phyloP scores from a whole-genome alignment of 2,797 vertebrate species.

The Notamacropus eugenii region DNA sequence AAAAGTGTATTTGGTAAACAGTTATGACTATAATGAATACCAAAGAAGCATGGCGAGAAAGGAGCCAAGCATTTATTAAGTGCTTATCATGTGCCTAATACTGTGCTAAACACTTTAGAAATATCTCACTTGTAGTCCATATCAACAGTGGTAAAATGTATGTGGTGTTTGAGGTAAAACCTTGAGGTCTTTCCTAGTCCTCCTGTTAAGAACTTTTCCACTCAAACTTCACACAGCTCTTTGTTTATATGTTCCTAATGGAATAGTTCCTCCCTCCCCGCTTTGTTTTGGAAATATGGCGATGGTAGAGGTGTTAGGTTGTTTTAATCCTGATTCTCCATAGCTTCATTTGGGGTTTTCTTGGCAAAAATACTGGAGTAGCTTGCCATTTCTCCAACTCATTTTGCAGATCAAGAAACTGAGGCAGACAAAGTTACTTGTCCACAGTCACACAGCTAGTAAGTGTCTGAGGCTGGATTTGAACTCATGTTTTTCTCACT shows the following conservation, averaged over 20 bases:
- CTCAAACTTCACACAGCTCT: background rate
- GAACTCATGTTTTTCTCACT: background rate
- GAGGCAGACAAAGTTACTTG: background rate
- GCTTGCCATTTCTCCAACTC: background rate
- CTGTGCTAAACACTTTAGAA: background rate
- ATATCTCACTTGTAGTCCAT: background rate
- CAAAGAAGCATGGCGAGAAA: background rate
- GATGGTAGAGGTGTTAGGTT: background rate
- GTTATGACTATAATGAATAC: background rate
- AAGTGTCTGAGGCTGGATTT: background rate
- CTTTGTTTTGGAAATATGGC: background rate
- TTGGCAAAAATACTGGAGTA: background rate
- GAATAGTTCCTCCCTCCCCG: background rate
- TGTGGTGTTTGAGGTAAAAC: background rate
- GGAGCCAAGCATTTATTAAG: background rate
- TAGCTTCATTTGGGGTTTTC: background rate
- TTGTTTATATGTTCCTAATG: background rate
- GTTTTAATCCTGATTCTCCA: background rate
- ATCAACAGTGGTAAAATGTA: background rate
- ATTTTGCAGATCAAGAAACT: background rate
- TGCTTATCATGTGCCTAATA: background rate
- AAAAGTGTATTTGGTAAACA: background rate
- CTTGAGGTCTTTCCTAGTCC: background rate
- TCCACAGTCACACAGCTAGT: accelerated
- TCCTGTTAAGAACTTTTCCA: background rate